Base-by-base conservation (phyloP, 1,140 invertebrate genomes). In the Manduca sexta region DNA sequence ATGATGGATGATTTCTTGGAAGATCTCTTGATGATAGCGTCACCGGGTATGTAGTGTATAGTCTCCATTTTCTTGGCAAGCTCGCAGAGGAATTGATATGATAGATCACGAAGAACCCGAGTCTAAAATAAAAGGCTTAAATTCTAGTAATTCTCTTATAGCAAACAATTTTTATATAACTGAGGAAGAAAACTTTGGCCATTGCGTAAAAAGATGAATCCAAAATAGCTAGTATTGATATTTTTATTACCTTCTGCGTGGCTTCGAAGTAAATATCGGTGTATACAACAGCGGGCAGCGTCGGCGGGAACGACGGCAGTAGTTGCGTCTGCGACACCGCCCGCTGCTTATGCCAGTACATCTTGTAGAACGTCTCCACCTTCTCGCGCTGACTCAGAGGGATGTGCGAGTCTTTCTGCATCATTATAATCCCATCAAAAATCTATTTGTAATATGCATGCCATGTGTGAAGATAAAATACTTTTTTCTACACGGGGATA, bases 261-360 rank as follows among this genome's bases (percentile, higher is more conserved):
- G 75, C 74, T 45, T 75, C 77, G 42, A 83, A 83, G 51, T 80
- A 83, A 0, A 83, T 75, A 50, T 83, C 76, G 1, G 65, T 65
- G 45, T 70, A 67, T 1, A 83, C 54, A 5, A 63, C 64, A 3
- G 60, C 52, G 0, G 64, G 56, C 13, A 83, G 45, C 0, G 69
- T 69, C 0, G 71, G 75, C 0, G 79, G 79, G 31, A 73, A 83
- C 1, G 55, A 56, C 0, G 67, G 65, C 14, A 83, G 42, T 3
- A 83, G 48, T 11, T 62, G 45, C 1, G 76, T 68, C 3, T 44
- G 45, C 0, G 76, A 80, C 7, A 83, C 79, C 0, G 71, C 79
- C 1, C 52, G 49, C 42, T 79, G 75, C 33, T 79, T 79, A 49
- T 74, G 71, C 79, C 79, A 83, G 53, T 80, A 83, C 73, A 80